These are phyloP conservation scores for Propithecus perrieri DNA, from an alignment of 2,797 vertebrate genomes.

Conservation along the genomic window DNA sequence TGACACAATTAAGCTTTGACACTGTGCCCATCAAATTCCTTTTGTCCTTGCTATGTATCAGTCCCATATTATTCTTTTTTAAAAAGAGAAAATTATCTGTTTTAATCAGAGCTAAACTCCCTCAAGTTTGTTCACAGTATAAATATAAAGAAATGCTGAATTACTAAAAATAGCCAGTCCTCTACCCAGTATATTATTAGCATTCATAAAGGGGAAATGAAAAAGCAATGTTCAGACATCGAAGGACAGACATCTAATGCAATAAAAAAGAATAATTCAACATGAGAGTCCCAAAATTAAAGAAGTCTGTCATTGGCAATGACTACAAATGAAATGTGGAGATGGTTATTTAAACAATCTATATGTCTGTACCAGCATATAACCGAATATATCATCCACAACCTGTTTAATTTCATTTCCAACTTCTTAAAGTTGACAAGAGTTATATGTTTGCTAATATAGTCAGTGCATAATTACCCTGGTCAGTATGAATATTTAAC, in stretches of 20 bases:
- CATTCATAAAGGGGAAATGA: slow-evolving; percentile 72
- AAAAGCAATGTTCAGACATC: slow-evolving; percentile 58
- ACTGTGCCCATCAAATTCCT: slow-evolving; percentile 69
- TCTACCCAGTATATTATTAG: slow-evolving; percentile 67
- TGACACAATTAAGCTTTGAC: slow-evolving; percentile 80
- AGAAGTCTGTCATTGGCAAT: slow-evolving; percentile 57
- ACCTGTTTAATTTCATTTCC: slow-evolving; percentile 68
- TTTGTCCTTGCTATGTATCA: slow-evolving; percentile 60
- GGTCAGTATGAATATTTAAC: slow-evolving; percentile 73
- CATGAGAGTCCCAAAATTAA: slow-evolving; percentile 51
- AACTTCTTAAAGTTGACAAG: slow-evolving; percentile 57
- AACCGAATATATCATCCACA: slow-evolving; percentile 49
- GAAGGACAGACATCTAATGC: slow-evolving; percentile 71
- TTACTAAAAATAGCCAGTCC: slow-evolving; percentile 74
- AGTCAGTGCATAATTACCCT: slow-evolving; percentile 62
- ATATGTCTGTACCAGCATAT: slow-evolving; percentile 43
- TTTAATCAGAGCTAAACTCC: slow-evolving; percentile 72
- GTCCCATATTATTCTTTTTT: slow-evolving; percentile 57
- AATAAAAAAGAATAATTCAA: slow-evolving; percentile 69
- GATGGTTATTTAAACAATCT: slow-evolving; percentile 67
- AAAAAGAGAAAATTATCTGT: slow-evolving; percentile 71
- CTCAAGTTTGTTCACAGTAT: slow-evolving; percentile 72
- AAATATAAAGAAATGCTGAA: slow-evolving; percentile 74
- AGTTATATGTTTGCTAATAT: slow-evolving; percentile 62
- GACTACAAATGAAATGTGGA: slow-evolving; percentile 42